These are phyloP conservation scores for Centropus unirufus DNA, from an alignment of 2,113 vertebrate species.

Conservation along the genomic window DNA sequence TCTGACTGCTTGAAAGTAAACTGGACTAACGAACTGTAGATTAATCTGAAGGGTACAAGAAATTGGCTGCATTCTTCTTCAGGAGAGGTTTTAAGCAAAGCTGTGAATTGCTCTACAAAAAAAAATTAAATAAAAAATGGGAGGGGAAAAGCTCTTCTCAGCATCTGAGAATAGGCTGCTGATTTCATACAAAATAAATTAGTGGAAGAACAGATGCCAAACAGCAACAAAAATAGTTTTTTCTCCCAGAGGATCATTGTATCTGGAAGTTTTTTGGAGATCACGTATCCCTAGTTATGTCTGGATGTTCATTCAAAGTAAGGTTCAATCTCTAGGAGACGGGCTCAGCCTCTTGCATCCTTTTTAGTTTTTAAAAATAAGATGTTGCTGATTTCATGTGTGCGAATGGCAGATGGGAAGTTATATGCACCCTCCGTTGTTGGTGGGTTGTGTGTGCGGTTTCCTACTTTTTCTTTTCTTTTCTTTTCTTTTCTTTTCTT, in stretches of 20 bases:
- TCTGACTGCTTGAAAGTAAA: not conserved
- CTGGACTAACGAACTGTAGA: not conserved
- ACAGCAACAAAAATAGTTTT: not conserved
- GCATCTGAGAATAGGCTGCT: not conserved
- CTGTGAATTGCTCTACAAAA: not conserved
- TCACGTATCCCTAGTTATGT: not conserved
- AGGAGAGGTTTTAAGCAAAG: not conserved
- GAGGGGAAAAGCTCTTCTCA: not conserved
- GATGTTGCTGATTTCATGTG: not conserved
- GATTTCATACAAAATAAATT: not conserved
- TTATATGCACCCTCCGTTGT: not conserved
- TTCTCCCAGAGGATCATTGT: not conserved
- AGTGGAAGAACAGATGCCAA: not conserved
- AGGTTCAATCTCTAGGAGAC: not conserved
- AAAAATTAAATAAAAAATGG: too few species aligned
- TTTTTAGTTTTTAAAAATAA: not conserved
- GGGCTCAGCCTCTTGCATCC: not conserved
- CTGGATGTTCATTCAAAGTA: not conserved
- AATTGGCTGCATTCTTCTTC: not conserved
- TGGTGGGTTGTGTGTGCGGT: not conserved
- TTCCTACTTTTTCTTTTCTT: not conserved
- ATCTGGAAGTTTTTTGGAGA: not conserved
- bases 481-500: too few species aligned
- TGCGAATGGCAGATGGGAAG: not conserved
- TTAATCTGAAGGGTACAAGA: not conserved